Evolutionary conservation across 1,140 invertebrate species (phyloP).

Genomic region (Drosophila mauritiana): DNA sequence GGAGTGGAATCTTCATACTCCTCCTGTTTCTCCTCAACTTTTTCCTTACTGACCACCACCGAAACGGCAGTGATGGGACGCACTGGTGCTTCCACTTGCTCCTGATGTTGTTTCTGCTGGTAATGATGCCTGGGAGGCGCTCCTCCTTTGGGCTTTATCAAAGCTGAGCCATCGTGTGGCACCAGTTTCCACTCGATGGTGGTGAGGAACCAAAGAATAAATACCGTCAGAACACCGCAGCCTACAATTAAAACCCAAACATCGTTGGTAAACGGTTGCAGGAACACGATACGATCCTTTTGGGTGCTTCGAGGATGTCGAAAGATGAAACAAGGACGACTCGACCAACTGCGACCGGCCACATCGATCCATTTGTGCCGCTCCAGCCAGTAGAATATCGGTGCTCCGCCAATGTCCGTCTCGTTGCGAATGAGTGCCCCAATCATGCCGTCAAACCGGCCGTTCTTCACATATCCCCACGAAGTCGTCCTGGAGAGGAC

Average conservation of each 20-base stretch:
- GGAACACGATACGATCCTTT: constrained; percentile 87
- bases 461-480: constrained; percentile 88
- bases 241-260: constrained; percentile 86
- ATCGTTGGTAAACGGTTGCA: constrained; percentile 85
- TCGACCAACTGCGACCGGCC: constrained; percentile 86
- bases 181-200: constrained; percentile 70
- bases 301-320: constrained; percentile 88
- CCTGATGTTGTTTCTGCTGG: constrained; percentile 24
- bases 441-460: constrained; percentile 89
- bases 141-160: constrained; percentile 70
- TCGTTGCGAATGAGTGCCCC: constrained; percentile 86
- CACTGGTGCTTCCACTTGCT: not conserved
- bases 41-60: constrained; percentile 7
- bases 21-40: not conserved
- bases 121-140: constrained; percentile 40
- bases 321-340: constrained; percentile 87
- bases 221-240: constrained; percentile 70
- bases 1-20: not conserved
- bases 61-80: constrained; percentile 19
- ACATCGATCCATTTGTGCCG: constrained; percentile 87
- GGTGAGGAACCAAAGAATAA: constrained; percentile 75
- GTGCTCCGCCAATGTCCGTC: constrained; percentile 87
- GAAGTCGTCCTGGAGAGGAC: constrained; percentile 86
- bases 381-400: constrained; percentile 87
- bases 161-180: constrained; percentile 60